Percentiles rank a stretch among this genome's conserved stretches.
Evolutionary conservation across 2,797 vertebrate genomes (phyloP).

Genomic region (Mallotus villosus): DNA sequence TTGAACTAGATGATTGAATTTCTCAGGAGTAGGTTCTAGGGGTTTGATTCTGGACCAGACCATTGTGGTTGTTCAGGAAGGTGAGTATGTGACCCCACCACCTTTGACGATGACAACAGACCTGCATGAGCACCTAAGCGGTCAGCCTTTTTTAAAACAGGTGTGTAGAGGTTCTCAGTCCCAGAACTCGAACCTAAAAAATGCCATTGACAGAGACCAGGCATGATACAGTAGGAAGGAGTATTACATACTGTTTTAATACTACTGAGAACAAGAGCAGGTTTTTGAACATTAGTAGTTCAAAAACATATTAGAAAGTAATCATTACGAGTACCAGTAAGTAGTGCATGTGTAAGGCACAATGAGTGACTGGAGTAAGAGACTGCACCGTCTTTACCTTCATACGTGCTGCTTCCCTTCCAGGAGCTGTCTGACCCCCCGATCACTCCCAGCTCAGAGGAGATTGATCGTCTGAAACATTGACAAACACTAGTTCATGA

Average conservation of each 20-base stretch:
- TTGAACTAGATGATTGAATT: not conserved
- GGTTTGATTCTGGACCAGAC: not conserved
- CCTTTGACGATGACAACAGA: conserved; percentile 28
- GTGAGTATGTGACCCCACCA: conserved; percentile 4
- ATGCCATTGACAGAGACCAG: conserved; percentile 34
- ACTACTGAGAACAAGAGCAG: not conserved
- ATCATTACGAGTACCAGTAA: not conserved
- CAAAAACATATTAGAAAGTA: not conserved
- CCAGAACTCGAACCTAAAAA: conserved; percentile 14
- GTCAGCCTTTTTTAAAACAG: conserved; percentile 31
- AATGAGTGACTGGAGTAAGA: not conserved
- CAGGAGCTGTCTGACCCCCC: conserved; percentile 21
- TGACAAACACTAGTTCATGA: not conserved
- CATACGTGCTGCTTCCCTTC: conserved; percentile 45
- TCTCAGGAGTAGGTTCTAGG: not conserved
- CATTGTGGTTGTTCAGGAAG: not conserved
- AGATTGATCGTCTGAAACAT: conserved; percentile 43
- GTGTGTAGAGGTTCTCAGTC: conserved; percentile 33
- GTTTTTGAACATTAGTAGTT: not conserved
- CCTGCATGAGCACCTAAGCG: conserved; percentile 32
- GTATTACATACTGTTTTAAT: too few relatives aligned
- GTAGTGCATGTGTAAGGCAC: not conserved
- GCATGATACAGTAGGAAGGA: conserved; percentile 6
- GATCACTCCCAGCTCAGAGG: conserved; percentile 28
- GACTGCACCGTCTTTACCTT: conserved; percentile 44